Percentiles rank a stretch among this genome's conserved stretches.
Conservation (phyloP, 2,888 invertebrate genomes). For the Tetanocera ferruginea region DNA sequence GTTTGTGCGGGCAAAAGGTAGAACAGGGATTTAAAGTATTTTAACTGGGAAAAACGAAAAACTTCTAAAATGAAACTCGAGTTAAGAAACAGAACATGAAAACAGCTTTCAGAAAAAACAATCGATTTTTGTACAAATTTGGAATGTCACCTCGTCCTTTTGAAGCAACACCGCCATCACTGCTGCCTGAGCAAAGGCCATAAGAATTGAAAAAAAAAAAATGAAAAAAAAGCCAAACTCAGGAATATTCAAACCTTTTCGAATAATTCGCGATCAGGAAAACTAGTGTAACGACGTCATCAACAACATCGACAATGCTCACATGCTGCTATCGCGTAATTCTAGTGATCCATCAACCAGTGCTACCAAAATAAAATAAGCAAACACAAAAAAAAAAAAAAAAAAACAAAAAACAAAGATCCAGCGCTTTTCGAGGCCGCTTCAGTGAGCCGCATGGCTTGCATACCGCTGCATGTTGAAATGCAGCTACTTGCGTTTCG, state of each 20-base stretch:
- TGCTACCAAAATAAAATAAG: neutral
- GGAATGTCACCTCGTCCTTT: slow-evolving; percentile 46
- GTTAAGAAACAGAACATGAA: neutral
- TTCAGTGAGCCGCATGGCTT: slow-evolving; percentile 6
- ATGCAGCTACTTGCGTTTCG: slow-evolving; percentile 21
- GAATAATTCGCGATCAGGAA: neutral
- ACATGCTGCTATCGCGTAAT: slow-evolving; percentile 39
- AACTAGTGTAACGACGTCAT: slow-evolving; percentile 25
- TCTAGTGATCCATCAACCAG: slow-evolving; percentile 42
- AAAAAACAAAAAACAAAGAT: neutral
- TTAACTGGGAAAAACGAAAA: neutral
- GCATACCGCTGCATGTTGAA: slow-evolving; percentile 32
- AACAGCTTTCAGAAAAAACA: slow-evolving; percentile 26
- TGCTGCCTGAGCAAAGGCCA: neutral
- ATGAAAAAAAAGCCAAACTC: neutral
- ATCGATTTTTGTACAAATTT: slow-evolving; percentile 51
- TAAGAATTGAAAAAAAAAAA: neutral
- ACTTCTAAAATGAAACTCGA: neutral
- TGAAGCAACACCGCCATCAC: slow-evolving; percentile 44
- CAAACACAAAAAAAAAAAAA: neutral
- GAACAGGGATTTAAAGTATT: too few species aligned
- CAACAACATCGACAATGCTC: slow-evolving; percentile 32
- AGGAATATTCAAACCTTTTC: slow-evolving; percentile 26
- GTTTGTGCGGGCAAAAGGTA: too few species aligned
- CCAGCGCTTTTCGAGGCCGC: slow-evolving; percentile 17